phyloP scores from a whole-genome alignment of 2,113 vertebrate species.

The Gymnogyps californianus region DNA sequence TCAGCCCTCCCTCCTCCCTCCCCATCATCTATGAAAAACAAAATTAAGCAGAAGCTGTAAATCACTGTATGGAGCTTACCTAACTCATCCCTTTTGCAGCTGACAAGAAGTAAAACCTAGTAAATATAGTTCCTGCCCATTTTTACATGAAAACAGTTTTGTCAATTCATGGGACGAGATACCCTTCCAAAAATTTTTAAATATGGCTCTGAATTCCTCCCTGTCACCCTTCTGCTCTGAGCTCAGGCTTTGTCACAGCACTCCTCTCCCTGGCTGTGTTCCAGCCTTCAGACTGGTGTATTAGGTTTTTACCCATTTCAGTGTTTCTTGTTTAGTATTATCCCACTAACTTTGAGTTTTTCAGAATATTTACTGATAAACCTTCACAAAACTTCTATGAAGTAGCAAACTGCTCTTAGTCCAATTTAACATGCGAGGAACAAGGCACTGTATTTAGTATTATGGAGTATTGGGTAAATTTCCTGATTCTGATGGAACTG shows the following conservation, averaged over 20 bases:
- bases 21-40: background rate
- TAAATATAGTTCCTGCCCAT: background rate
- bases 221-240: background rate
- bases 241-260: background rate
- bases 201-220: background rate
- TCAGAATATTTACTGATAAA: background rate
- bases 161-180: background rate
- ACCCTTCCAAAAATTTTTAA: background rate
- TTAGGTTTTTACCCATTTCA: background rate
- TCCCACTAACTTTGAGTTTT: background rate
- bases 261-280: background rate
- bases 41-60: constrained; percentile 19
- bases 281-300: background rate
- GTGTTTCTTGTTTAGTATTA: background rate
- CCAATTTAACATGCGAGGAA: background rate
- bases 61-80: background rate
- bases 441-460: background rate
- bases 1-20: background rate
- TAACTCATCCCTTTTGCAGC: background rate
- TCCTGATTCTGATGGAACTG: background rate
- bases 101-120: background rate
- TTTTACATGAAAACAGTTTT: background rate
- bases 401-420: background rate
- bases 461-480: background rate
- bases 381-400: background rate